Evolutionary conservation across 2,113 vertebrate genomes (phyloP).

Genomic region (Mesembrinibis cayennensis): DNA sequence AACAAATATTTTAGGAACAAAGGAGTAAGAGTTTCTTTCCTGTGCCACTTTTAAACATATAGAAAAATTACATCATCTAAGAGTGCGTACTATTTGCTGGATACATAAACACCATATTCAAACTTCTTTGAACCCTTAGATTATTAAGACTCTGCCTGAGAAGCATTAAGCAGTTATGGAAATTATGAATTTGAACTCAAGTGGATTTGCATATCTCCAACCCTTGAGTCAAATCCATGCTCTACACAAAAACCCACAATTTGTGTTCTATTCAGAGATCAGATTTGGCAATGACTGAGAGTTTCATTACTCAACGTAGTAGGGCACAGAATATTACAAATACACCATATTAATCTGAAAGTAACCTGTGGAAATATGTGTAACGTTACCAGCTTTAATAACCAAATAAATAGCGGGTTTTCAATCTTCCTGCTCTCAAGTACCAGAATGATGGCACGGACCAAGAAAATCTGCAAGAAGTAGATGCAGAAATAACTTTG

Average conservation of each 20-base stretch:
- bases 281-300: neutral
- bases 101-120: neutral
- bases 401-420: neutral
- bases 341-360: neutral
- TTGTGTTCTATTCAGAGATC: neutral
- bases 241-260: neutral
- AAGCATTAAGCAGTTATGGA: neutral
- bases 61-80: neutral
- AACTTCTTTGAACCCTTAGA: neutral
- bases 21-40: neutral
- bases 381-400: neutral
- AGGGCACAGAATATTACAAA: neutral
- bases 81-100: neutral
- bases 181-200: neutral
- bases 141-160: neutral
- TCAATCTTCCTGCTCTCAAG: neutral
- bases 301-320: neutral
- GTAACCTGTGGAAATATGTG: neutral
- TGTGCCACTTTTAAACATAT: neutral
- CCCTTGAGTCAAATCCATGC: neutral
- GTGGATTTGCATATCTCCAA: neutral
- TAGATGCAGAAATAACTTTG: neutral
- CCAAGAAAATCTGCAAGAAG: neutral
- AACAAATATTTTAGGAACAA: conserved; percentile 47
- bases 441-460: neutral